phyloP scores from a whole-genome alignment of 2,888 invertebrate species.

The Patella caerulea region DNA sequence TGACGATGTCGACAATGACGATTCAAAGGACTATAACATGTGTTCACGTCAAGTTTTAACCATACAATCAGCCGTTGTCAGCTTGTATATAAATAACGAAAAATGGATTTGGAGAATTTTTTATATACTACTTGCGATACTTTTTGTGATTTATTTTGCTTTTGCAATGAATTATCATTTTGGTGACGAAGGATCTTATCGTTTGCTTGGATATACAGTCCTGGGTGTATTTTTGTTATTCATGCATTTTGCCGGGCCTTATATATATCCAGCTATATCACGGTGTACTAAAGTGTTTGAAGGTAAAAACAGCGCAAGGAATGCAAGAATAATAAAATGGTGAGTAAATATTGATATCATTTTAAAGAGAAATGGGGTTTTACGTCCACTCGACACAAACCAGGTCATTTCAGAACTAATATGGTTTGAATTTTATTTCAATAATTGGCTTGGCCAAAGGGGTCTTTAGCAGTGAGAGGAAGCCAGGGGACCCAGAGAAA shows the following conservation, averaged over 20 bases:
- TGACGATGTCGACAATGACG: neutral
- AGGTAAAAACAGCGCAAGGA: neutral
- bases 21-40: slow-evolving; percentile 16
- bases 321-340: neutral
- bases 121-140: slow-evolving; percentile 24
- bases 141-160: slow-evolving; percentile 59
- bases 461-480: no score
- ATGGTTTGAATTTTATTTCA: no score
- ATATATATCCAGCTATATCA: neutral
- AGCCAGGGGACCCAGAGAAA: no score
- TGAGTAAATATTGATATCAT: neutral
- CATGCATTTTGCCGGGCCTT: neutral
- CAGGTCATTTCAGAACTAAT: no score
- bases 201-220: slow-evolving; percentile 58
- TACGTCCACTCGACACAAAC: no score
- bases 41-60: slow-evolving; percentile 27
- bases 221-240: slow-evolving; percentile 35
- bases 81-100: slow-evolving; percentile 17
- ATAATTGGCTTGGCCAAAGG: no score
- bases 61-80: slow-evolving; percentile 11
- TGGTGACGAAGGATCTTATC: slow-evolving; percentile 57
- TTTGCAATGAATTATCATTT: slow-evolving; percentile 56
- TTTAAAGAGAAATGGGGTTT: no score
- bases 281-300: neutral
- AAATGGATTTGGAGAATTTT: slow-evolving; percentile 24